Evolutionary conservation across 2,888 invertebrate species (phyloP).

Genomic region (Deilephila elpenor): DNA sequence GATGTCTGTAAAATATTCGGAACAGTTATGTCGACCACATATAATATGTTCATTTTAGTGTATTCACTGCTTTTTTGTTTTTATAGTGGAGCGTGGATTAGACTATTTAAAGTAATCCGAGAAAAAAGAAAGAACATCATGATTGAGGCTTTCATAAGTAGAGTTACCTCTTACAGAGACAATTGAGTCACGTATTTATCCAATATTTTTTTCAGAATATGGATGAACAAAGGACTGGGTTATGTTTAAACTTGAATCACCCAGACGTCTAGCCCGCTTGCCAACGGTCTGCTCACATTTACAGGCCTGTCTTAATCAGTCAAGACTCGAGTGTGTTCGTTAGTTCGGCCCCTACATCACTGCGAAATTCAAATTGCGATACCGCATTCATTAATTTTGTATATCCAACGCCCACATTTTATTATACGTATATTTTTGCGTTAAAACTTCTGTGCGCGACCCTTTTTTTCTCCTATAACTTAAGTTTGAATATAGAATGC

Average conservation of each 20-base stretch:
- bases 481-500: constrained; percentile 32
- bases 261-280: background rate
- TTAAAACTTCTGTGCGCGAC: constrained; percentile 15
- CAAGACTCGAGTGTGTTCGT: background rate
- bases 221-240: no score
- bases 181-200: background rate
- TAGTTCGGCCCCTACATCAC: background rate
- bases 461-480: constrained; percentile 34
- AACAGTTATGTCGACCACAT: no score
- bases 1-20: background rate
- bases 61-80: no score
- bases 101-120: no score
- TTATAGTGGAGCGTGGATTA: no score
- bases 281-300: background rate
- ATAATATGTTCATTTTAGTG: no score
- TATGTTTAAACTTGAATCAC: background rate
- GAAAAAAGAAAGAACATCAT: no score
- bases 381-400: constrained; percentile 3
- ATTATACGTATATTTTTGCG: constrained; percentile 1
- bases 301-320: constrained; percentile 9
- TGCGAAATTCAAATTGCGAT: constrained; percentile 3
- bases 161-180: background rate
- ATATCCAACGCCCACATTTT: background rate
- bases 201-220: no score
- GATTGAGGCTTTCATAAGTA: no score